Evolutionary conservation across 2,888 invertebrate genomes (phyloP).

Genomic region (Drosophila emarginata): DNA sequence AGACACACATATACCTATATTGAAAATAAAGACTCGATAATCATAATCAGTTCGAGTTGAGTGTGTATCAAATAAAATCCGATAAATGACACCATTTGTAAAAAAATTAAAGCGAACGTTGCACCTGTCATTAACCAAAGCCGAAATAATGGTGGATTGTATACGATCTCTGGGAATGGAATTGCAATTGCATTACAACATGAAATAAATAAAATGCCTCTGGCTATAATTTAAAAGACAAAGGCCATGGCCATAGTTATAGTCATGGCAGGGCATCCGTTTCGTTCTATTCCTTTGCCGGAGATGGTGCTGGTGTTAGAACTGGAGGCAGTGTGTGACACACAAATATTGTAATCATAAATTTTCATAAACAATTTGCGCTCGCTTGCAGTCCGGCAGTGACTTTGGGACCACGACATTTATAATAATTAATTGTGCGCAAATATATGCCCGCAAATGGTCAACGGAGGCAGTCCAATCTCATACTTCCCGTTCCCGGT

Average conservation of each 20-base stretch:
- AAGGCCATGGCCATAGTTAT: slow-evolving; percentile 46
- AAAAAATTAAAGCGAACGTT: slow-evolving; percentile 1
- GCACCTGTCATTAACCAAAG: slow-evolving; percentile 37
- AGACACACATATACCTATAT: slow-evolving; percentile 23
- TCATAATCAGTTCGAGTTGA: slow-evolving; percentile 57
- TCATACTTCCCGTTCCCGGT: slow-evolving; percentile 16
- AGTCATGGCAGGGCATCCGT: neutral
- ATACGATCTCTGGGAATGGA: slow-evolving; percentile 45
- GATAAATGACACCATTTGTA: slow-evolving; percentile 8
- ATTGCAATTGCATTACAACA: slow-evolving; percentile 34
- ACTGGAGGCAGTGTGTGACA: slow-evolving; percentile 56
- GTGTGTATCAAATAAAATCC: slow-evolving; percentile 2
- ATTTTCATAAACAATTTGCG: slow-evolving; percentile 76
- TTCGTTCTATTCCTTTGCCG: neutral
- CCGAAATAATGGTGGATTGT: neutral
- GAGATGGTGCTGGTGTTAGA: neutral
- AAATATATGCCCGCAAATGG: slow-evolving; percentile 79
- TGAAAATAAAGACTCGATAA: slow-evolving; percentile 48
- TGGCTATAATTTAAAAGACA: slow-evolving; percentile 55
- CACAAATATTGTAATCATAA: slow-evolving; percentile 78
- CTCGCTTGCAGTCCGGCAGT: slow-evolving; percentile 51
- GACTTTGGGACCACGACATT: slow-evolving; percentile 72
- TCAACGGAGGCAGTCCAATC: slow-evolving; percentile 50
- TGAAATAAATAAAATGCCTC: slow-evolving; percentile 55
- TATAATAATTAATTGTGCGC: slow-evolving; percentile 81